Conservation (phyloP, 1,140 invertebrate genomes). For the Sycophaga agraensis region DNA sequence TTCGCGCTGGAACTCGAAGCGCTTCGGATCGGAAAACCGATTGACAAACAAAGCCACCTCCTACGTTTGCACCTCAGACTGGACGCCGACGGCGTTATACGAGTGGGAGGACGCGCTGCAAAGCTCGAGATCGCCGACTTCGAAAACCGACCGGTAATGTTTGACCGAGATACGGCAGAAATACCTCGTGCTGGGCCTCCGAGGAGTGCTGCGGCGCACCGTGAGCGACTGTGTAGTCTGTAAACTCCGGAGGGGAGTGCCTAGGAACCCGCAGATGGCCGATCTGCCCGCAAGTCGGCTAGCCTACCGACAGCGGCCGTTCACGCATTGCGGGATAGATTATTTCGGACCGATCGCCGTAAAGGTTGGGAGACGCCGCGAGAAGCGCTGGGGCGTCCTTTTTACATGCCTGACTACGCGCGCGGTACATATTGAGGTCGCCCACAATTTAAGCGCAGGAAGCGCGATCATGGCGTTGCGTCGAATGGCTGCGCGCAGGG, state of each 20-base stretch:
- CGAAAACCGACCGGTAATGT: background rate
- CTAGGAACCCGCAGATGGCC: constrained; percentile 20
- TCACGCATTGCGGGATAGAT: constrained; percentile 36
- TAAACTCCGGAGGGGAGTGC: background rate
- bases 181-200: constrained; percentile 29
- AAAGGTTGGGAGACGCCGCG: constrained; percentile 30
- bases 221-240: background rate
- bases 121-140: background rate
- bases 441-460: constrained; percentile 11
- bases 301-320: constrained; percentile 26
- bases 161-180: constrained; percentile 29
- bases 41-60: no score
- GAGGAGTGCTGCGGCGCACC: constrained; percentile 16
- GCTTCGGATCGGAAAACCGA: no score
- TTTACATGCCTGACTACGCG: constrained; percentile 35
- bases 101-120: no score
- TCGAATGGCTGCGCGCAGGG: constrained; percentile 36
- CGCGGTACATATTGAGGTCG: constrained; percentile 38
- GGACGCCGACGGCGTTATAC: no score
- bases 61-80: no score
- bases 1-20: no score
- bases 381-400: constrained; percentile 45
- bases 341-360: constrained; percentile 32
- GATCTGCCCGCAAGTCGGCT: background rate
- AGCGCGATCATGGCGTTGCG: constrained; percentile 39